Evolutionary conservation across 2,113 vertebrate species (phyloP).

Genomic region (Ahaetulla prasina): DNA sequence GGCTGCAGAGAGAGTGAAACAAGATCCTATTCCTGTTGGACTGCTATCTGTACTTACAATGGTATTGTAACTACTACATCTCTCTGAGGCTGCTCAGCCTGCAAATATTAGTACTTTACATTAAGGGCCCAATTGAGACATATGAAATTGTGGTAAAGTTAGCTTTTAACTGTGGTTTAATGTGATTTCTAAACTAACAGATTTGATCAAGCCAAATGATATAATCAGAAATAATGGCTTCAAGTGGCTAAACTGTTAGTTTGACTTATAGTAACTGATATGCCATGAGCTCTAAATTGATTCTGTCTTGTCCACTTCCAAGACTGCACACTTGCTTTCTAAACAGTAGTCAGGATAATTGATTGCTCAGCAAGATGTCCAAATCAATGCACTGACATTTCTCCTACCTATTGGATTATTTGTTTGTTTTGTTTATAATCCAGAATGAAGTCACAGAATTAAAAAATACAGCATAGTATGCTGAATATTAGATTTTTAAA

Average conservation of each 20-base stretch:
- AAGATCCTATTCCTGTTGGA: slow-evolving; percentile 89
- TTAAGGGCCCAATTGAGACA: neutral
- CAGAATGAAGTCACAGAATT: neutral
- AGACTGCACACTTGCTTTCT: neutral
- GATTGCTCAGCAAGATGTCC: neutral
- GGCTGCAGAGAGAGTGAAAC: slow-evolving; percentile 93
- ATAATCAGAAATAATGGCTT: neutral
- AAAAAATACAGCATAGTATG: neutral
- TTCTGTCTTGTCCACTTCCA: neutral
- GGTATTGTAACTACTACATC: slow-evolving; percentile 66
- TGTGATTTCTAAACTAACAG: neutral
- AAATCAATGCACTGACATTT: neutral
- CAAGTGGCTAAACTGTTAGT: neutral
- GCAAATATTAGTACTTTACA: neutral
- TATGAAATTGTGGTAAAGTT: neutral
- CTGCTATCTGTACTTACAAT: slow-evolving; percentile 92
- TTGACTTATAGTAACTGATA: neutral
- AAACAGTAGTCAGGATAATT: neutral
- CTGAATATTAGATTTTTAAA: neutral
- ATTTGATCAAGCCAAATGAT: neutral
- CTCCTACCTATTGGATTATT: neutral
- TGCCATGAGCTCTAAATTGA: neutral
- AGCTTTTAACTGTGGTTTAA: neutral
- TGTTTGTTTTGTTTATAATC: neutral
- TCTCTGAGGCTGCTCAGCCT: neutral